Percentiles rank a stretch among this genome's conserved stretches.
Conservation (phyloP, 2,113 vertebrate species). For the Melanerpes formicivorus region DNA sequence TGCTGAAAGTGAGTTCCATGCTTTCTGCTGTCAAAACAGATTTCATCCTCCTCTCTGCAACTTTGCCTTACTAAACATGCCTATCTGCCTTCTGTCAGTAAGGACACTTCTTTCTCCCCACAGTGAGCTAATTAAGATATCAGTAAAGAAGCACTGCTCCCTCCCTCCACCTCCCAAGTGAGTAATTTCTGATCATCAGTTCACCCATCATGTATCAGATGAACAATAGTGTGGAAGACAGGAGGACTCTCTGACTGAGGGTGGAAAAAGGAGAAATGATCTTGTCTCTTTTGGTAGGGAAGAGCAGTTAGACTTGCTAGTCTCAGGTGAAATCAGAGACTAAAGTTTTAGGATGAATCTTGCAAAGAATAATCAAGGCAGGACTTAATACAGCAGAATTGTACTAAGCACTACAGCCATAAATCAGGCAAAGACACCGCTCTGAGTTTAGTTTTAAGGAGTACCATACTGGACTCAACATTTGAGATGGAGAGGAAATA, state of each 20-base stretch:
- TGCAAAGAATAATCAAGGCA: background rate
- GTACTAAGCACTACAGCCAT: background rate
- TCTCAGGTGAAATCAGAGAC: background rate
- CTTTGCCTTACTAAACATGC: background rate
- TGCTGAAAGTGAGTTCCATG: background rate
- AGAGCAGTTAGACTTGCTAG: background rate
- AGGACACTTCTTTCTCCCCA: background rate
- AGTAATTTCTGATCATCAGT: background rate
- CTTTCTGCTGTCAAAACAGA: background rate
- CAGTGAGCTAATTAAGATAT: background rate
- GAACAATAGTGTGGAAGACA: background rate
- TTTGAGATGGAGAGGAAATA: background rate
- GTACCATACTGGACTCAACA: rapidly evolving
- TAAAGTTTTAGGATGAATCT: background rate
- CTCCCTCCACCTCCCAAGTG: background rate
- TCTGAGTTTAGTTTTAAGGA: background rate
- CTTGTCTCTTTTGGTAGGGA: background rate
- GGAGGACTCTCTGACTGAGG: background rate
- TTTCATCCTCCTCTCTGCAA: background rate
- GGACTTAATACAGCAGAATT: background rate
- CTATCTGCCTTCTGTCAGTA: background rate
- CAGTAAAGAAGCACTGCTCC: background rate
- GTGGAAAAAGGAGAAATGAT: background rate
- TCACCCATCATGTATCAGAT: background rate
- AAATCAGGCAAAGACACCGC: background rate